Conservation (phyloP, 1,140 invertebrate species). For the Lasaia peninsularis region DNA sequence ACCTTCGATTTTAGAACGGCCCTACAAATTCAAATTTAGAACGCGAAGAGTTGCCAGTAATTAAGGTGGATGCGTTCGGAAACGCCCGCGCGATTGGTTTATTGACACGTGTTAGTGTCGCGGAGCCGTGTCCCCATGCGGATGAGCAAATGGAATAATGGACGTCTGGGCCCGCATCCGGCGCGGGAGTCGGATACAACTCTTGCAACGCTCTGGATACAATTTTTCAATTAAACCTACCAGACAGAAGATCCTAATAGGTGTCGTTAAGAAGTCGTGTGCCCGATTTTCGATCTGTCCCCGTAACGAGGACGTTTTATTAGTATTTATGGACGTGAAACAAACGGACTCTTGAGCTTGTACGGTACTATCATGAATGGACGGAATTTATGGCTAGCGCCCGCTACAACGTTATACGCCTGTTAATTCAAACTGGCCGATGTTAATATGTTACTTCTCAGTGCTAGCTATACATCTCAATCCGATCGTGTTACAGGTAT, state of each 20-base stretch:
- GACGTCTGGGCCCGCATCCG: conserved; percentile 76
- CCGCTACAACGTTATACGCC: conserved; percentile 41
- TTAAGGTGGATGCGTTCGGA: conserved; percentile 45
- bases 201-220: conserved; percentile 71
- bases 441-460: conserved; percentile 20
- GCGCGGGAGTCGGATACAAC: conserved; percentile 68
- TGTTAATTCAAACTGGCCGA: conserved; percentile 44
- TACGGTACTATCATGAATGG: conserved; percentile 53
- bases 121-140: conserved; percentile 61
- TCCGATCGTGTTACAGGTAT: conserved; percentile 35
- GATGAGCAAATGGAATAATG: conserved; percentile 76
- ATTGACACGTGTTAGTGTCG: conserved; percentile 62
- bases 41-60: conserved; percentile 44
- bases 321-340: conserved; percentile 72
- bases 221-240: conserved; percentile 77
- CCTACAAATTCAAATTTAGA: conserved; percentile 47
- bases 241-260: conserved; percentile 76
- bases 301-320: conserved; percentile 73
- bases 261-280: conserved; percentile 76
- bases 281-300: conserved; percentile 73
- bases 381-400: conserved; percentile 66
- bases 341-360: conserved; percentile 36
- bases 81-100: conserved; percentile 53
- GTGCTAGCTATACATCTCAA: conserved; percentile 34
- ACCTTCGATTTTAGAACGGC: conserved; percentile 47